A percentile compares a stretch with the other conserved stretches of the same genome.
phyloP scores from a whole-genome alignment of 2,113 vertebrate species.

The Psilopogon haemacephalus region DNA sequence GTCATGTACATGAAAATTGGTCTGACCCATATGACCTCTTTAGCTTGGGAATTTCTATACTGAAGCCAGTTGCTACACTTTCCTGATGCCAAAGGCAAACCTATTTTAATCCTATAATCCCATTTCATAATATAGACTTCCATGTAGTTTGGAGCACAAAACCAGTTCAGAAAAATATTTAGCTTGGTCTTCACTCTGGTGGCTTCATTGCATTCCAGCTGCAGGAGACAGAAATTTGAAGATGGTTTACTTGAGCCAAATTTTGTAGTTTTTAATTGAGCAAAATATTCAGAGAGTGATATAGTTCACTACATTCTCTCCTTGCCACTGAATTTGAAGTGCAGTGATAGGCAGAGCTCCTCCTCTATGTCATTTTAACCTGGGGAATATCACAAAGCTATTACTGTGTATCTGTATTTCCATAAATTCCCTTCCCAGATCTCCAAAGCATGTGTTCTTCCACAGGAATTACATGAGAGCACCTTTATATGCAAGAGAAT shows the following conservation, averaged over 20 bases:
- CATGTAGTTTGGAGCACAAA: not conserved
- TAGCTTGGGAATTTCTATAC: not conserved
- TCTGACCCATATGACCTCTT: not conserved
- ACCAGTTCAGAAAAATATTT: conserved; percentile 47
- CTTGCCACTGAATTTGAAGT: not conserved
- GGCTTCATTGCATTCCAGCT: conserved; percentile 38
- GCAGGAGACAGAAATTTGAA: conserved; percentile 16
- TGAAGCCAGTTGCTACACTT: not conserved
- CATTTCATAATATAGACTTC: not conserved
- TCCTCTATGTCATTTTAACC: not conserved
- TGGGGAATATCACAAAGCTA: not conserved
- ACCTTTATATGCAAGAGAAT: not conserved
- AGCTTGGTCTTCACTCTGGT: conserved; percentile 32
- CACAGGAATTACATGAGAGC: not conserved
- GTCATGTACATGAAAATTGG: not conserved
- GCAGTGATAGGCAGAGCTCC: not conserved
- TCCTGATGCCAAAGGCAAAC: not conserved
- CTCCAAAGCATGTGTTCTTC: not conserved
- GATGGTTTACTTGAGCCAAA: not conserved
- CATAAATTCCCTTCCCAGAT: not conserved
- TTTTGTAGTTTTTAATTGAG: conserved; percentile 40
- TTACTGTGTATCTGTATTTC: not conserved
- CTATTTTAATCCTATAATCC: not conserved
- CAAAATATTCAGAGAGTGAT: not conserved
- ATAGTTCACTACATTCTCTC: not conserved